A percentile compares a stretch with the other conserved stretches of the same genome.
Conservation (phyloP, 2,113 vertebrate species). For the Periophthalmodon schlosseri region DNA sequence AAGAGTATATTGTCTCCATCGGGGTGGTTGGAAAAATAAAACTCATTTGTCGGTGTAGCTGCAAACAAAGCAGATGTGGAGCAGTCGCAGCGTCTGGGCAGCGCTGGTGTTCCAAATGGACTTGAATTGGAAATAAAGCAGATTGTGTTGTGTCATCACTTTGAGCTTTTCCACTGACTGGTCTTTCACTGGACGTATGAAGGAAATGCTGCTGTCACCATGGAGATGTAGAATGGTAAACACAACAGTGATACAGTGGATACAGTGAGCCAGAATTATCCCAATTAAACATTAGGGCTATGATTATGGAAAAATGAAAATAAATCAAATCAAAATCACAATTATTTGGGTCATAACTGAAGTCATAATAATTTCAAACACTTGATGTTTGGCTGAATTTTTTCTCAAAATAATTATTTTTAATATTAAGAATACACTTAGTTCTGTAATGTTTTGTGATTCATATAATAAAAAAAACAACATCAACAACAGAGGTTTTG, state of each 20-base stretch:
- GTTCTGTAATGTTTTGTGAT: too few relatives aligned
- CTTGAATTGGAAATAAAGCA: conserved; percentile 19
- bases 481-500: too few relatives aligned
- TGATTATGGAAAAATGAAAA: too few relatives aligned
- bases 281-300: too few relatives aligned
- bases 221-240: background rate
- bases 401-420: too few relatives aligned
- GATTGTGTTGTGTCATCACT: conserved; percentile 21
- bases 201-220: conserved; percentile 6
- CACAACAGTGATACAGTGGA: conserved; percentile 1
- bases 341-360: too few relatives aligned
- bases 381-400: too few relatives aligned
- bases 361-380: too few relatives aligned
- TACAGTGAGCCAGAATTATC: background rate
- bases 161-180: conserved; percentile 19
- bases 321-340: too few relatives aligned
- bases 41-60: conserved; percentile 12
- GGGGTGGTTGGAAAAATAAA: background rate
- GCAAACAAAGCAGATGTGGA: conserved; percentile 33
- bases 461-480: too few relatives aligned
- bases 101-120: conserved; percentile 32
- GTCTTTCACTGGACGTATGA: conserved; percentile 15
- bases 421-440: too few relatives aligned
- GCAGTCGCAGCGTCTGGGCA: conserved; percentile 40
- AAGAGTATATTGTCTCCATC: conserved; percentile 10